Evolutionary conservation across 2,113 vertebrate genomes (phyloP), one percentile per base, ranked within the genome.

Genomic region (Scomber colias): DNA sequence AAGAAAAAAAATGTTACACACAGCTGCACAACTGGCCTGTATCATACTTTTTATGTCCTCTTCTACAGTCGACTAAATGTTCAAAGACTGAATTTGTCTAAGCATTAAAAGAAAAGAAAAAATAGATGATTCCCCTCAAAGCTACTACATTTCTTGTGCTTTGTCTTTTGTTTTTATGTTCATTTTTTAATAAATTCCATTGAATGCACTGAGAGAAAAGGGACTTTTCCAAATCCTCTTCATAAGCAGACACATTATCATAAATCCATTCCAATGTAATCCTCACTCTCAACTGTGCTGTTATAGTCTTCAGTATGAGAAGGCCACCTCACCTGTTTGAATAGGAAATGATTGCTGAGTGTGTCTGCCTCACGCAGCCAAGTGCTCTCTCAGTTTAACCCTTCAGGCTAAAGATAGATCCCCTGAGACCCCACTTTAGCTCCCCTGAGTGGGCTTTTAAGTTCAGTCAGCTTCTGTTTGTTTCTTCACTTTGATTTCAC

Each of bases 331-430:
- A 82, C 68, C 83, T 86, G 65, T 79, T 64, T 82, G 71, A 86
- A 84, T 79, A 82, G 83, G n/a, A 67, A 40, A 65, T 88, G 84
- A 85, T 84, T 88, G 75, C 81, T 56, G 73, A 85, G 83, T 66
- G 46, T 66, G 64, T 82, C 71, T 77, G 79, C 68, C 72, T 77
- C 49, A 57, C 3, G 1, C 64, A 77, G 84, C 55, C 54, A 21
- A 87, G 79, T 71, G 56, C 82, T 80, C 64, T 84, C 55, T 30
- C 60, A 67, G 61, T 75, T 78, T 75, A 78, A 78, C 67, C 66
- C 74, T 56, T 50, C 16, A 56, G 35, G 72, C 82, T 87, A 70
- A 78, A 85, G 73, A 90, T 78, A 83, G 83, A 84, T 64, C 72
- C 53, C 49, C 35, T 44, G 54, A 84, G 74, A 84, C 68, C 56